phyloP scores from a whole-genome alignment of 2,797 vertebrate species.

The Harpagifer antarcticus region DNA sequence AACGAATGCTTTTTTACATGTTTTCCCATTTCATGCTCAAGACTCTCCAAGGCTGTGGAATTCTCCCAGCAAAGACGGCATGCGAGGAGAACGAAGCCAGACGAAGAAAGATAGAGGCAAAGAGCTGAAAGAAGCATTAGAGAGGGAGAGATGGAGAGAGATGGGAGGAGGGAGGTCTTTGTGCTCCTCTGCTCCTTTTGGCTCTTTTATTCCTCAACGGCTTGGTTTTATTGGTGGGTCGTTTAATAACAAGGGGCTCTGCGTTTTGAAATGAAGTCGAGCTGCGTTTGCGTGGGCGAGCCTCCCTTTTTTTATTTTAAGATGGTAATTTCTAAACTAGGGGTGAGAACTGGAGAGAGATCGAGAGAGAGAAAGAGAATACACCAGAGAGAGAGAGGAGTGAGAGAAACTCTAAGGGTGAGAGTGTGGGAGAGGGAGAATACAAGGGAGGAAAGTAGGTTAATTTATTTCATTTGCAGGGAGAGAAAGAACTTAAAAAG shows the following conservation, averaged over 20 bases:
- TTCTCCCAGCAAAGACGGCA: conserved; percentile 69
- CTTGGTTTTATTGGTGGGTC: conserved; percentile 85
- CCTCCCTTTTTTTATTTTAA: conserved; percentile 77
- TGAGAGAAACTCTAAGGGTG: conserved; percentile 36
- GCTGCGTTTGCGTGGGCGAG: conserved; percentile 80
- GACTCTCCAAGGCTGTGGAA: conserved; percentile 75
- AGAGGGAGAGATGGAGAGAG: conserved; percentile 63
- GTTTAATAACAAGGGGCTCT: conserved; percentile 84
- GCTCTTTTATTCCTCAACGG: conserved; percentile 83
- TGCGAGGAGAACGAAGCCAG: conserved; percentile 72
- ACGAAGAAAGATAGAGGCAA: conserved; percentile 70
- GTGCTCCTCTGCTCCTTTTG: conserved; percentile 82
- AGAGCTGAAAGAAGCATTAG: conserved; percentile 72
- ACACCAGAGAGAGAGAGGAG: conserved; percentile 27
- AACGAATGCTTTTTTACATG: conserved; percentile 53
- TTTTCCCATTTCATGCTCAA: conserved; percentile 72
- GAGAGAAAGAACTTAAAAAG: conserved; percentile 83
- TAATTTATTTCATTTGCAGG: conserved; percentile 87
- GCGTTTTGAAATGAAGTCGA: conserved; percentile 82
- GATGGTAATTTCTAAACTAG: conserved; percentile 81
- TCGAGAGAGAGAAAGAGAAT: conserved; percentile 44
- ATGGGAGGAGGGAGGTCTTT: conserved; percentile 77
- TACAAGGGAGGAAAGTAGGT: conserved; percentile 81
- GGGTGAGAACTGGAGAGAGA: conserved; percentile 71
- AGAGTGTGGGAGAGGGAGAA: conserved; percentile 72